phyloP scores from a whole-genome alignment of 2,113 vertebrate species.

The Mus musculus region DNA sequence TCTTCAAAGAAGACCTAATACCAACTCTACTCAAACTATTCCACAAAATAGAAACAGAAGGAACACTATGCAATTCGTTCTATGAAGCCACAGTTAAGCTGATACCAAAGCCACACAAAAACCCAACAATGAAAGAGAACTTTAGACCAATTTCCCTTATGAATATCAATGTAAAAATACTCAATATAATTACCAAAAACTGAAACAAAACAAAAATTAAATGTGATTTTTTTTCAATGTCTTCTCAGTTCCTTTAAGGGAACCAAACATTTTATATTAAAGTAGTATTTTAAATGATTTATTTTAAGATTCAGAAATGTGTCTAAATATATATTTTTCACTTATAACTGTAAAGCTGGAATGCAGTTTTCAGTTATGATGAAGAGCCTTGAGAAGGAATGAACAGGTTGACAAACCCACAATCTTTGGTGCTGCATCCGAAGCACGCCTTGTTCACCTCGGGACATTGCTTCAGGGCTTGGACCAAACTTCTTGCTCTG shows the following conservation, averaged over 20 bases:
- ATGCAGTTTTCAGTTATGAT: background rate
- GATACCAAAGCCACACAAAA: no score
- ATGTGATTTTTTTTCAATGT: background rate
- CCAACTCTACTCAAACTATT: no score
- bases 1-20: no score
- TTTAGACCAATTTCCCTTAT: no score
- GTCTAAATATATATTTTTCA: background rate
- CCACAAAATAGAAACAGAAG: no score
- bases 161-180: no score
- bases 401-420: background rate
- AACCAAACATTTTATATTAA: background rate
- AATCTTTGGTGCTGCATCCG: background rate
- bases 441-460: background rate
- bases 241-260: background rate
- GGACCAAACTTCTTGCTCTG: no score
- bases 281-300: background rate
- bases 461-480: background rate
- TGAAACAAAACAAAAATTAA: background rate
- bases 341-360: background rate
- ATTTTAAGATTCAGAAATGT: background rate
- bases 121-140: no score
- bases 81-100: no score
- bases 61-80: no score
- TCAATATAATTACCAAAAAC: no score
- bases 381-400: background rate